phyloP scores from a whole-genome alignment of 2,113 vertebrate species.

The Sitta europaea region DNA sequence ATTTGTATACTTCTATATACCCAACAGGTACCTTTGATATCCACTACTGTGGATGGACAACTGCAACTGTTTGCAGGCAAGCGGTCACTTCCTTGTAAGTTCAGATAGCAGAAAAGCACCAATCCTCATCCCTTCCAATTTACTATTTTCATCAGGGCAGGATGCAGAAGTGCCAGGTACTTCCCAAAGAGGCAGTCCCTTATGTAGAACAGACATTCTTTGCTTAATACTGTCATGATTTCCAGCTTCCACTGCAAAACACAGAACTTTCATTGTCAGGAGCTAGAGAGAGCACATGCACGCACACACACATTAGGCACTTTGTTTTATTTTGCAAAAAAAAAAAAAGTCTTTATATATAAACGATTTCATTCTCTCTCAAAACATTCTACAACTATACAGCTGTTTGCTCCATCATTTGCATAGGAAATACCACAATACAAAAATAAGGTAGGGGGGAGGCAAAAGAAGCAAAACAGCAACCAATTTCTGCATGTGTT shows the following conservation, averaged over 20 bases:
- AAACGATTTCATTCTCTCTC: conserved; percentile 80
- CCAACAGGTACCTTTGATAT: not conserved
- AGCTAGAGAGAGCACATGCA: not conserved
- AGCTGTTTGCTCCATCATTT: conserved; percentile 81
- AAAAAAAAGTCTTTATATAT: conserved; percentile 76
- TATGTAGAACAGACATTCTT: not conserved
- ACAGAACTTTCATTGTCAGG: not conserved
- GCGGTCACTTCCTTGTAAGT: not conserved
- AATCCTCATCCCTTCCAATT: not conserved
- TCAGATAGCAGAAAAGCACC: not conserved
- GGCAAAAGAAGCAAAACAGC: conserved; percentile 79
- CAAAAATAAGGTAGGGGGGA: conserved; percentile 75
- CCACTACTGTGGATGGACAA: not conserved
- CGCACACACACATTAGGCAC: conserved; percentile 74
- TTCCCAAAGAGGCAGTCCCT: not conserved
- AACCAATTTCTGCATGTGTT: conserved; percentile 72
- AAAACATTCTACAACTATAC: conserved; percentile 80
- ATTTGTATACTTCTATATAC: not conserved
- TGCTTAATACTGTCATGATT: not conserved
- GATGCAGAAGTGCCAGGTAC: not conserved
- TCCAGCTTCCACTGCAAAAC: not conserved
- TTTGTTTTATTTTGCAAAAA: conserved; percentile 81
- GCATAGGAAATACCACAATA: conserved; percentile 84
- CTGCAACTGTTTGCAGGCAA: not conserved
- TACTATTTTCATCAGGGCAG: not conserved